A percentile compares a stretch with the other conserved stretches of the same genome.
Conservation (phyloP, 1,140 invertebrate species). For the Calephelis nemesis region DNA sequence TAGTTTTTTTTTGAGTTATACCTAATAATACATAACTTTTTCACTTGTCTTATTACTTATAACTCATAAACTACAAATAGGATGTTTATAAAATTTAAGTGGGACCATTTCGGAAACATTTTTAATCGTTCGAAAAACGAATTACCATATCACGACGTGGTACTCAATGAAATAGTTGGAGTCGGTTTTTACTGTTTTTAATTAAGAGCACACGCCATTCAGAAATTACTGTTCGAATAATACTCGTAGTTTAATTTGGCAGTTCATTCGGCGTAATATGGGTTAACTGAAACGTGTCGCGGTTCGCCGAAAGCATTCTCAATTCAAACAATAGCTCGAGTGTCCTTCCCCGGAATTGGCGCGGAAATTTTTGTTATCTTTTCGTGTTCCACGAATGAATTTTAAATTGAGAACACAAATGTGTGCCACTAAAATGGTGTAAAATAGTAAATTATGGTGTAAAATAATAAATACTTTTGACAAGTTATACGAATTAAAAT, state of each 20-base stretch:
- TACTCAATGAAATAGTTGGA: too few species aligned
- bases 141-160: too few species aligned
- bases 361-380: conserved; percentile 79
- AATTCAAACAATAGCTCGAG: conserved; percentile 73
- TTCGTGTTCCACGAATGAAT: conserved; percentile 76
- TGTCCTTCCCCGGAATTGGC: conserved; percentile 73
- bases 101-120: too few species aligned
- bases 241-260: conserved; percentile 25
- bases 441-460: background rate
- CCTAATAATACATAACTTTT: too few species aligned
- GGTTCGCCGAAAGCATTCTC: conserved; percentile 67
- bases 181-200: too few species aligned
- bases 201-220: background rate
- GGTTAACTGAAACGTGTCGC: conserved; percentile 32
- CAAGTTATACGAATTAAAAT: too few species aligned
- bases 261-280: conserved; percentile 18
- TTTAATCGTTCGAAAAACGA: too few species aligned
- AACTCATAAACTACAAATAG: too few species aligned
- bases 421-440: conserved; percentile 55
- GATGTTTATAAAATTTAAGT: too few species aligned
- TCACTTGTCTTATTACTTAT: too few species aligned
- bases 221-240: background rate
- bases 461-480: too few species aligned
- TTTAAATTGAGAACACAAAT: conserved; percentile 77
- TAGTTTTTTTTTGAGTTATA: too few species aligned